phyloP scores from a whole-genome alignment of 2,888 invertebrate genomes.

The Allophyes oxyacanthae region DNA sequence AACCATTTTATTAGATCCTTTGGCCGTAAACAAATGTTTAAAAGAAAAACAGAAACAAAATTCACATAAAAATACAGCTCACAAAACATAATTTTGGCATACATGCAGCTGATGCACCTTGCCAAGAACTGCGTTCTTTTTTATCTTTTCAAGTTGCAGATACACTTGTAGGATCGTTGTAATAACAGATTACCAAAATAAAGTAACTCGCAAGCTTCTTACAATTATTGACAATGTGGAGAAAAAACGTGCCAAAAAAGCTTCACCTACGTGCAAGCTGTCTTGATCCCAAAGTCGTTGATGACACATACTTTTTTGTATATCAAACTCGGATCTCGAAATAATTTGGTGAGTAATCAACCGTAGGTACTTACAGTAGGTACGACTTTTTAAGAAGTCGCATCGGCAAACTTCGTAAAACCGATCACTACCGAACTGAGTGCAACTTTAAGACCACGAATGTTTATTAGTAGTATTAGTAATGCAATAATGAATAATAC shows the following conservation, averaged over 20 bases:
- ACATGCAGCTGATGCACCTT: too few species aligned
- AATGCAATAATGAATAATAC: too few species aligned
- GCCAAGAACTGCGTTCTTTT: too few species aligned
- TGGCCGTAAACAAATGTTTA: too few species aligned
- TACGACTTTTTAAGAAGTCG: too few species aligned
- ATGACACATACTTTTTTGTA: slow-evolving; percentile 59
- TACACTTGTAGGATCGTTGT: slow-evolving; percentile 6
- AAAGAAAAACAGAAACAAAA: too few species aligned
- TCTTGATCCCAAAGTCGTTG: slow-evolving; percentile 12
- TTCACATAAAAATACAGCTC: too few species aligned
- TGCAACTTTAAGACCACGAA: too few species aligned
- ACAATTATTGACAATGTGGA: slow-evolving; percentile 13
- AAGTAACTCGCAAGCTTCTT: slow-evolving; percentile 4
- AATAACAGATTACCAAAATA: slow-evolving; percentile 17
- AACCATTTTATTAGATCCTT: too few species aligned
- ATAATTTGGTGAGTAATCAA: slow-evolving; percentile 57
- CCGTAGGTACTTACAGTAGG: slow-evolving; percentile 23
- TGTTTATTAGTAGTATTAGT: too few species aligned
- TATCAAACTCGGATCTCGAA: slow-evolving; percentile 39
- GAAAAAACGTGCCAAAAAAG: slow-evolving; percentile 24
- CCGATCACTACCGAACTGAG: too few species aligned
- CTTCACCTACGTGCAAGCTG: slow-evolving; percentile 29
- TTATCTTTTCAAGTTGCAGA: neutral
- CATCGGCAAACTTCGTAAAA: too few species aligned
- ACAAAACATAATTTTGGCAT: neutral